phyloP scores from a whole-genome alignment of 2,797 vertebrate genomes.

The Sebastes diaconus region DNA sequence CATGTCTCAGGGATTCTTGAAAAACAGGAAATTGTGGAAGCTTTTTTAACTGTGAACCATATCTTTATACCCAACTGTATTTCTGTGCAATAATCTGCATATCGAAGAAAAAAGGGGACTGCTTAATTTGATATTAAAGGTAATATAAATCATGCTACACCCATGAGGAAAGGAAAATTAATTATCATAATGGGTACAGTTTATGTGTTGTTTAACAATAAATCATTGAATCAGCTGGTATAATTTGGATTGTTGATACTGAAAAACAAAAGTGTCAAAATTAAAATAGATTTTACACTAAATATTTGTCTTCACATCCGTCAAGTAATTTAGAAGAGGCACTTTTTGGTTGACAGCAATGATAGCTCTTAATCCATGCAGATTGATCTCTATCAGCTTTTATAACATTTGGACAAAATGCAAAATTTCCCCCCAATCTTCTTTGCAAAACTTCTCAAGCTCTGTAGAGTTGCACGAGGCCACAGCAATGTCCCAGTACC shows the following conservation, averaged over 20 bases:
- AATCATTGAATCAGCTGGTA: slow-evolving; percentile 9
- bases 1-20: background rate
- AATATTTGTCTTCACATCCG: background rate
- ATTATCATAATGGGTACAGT: slow-evolving; percentile 4
- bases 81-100: background rate
- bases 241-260: slow-evolving; percentile 7
- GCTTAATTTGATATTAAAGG: slow-evolving; percentile 5
- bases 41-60: background rate
- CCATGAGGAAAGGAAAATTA: slow-evolving; percentile 9
- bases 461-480: background rate
- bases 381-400: background rate
- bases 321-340: background rate
- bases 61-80: background rate
- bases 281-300: background rate
- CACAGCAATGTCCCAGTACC: background rate
- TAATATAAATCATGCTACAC: slow-evolving; percentile 14
- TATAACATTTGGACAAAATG: background rate
- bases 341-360: background rate
- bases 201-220: background rate
- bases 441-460: background rate
- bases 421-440: background rate
- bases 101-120: background rate
- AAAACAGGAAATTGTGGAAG: background rate
- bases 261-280: background rate
- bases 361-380: background rate